Conservation (phyloP, 2,888 invertebrate species). For the Tanypteryx hageni region DNA sequence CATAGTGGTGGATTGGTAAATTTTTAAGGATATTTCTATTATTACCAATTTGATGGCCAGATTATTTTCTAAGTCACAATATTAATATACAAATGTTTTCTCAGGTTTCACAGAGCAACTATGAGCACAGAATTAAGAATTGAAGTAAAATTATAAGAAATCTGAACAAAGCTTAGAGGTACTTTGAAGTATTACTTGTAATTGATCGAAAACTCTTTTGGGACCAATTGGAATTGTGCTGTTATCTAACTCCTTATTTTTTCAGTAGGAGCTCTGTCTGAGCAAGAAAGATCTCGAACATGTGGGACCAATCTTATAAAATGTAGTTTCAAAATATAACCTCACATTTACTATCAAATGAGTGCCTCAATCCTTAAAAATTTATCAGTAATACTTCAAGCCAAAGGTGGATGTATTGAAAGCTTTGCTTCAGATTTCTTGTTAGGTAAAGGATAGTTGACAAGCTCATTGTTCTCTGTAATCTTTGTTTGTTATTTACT, state of each 20-base stretch:
- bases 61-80: constrained; percentile 54
- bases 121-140: constrained; percentile 23
- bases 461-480: constrained; percentile 49
- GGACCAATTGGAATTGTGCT: background rate
- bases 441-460: background rate
- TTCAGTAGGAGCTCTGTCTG: background rate
- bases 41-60: constrained; percentile 35
- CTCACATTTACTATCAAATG: no score
- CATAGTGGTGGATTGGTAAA: background rate
- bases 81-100: constrained; percentile 37
- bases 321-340: no score
- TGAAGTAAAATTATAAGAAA: constrained; percentile 23
- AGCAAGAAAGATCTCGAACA: background rate
- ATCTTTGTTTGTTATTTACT: constrained; percentile 60
- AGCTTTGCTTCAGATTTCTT: constrained; percentile 56
- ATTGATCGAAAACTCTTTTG: background rate
- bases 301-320: background rate
- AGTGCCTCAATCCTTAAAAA: no score
- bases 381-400: no score
- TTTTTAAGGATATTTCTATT: background rate
- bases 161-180: constrained; percentile 37
- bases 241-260: background rate
- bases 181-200: background rate
- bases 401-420: background rate
- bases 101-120: constrained; percentile 56